Percentiles rank a stretch among this genome's conserved stretches.
These are phyloP conservation scores for Gymnobelideus leadbeateri DNA, from an alignment of 2,113 vertebrate species.

Conservation along the genomic window DNA sequence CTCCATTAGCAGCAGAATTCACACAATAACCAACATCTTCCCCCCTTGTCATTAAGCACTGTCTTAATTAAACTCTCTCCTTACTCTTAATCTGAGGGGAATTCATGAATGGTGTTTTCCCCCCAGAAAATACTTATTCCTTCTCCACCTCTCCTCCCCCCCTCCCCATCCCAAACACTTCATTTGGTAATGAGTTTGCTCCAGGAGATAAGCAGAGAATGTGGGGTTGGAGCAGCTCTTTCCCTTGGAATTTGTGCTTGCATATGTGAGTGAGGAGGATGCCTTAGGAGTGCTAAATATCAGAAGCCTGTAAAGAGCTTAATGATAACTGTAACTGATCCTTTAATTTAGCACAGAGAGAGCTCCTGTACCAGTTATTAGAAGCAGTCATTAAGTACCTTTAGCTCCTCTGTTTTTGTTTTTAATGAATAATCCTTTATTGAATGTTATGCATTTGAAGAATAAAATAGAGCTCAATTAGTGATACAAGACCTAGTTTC, in stretches of 20 bases:
- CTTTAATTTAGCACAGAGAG: constrained; percentile 25
- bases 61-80: constrained; percentile 60
- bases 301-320: background rate
- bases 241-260: background rate
- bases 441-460: constrained; percentile 24
- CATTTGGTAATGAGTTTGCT: background rate
- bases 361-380: background rate
- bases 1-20: constrained; percentile 39
- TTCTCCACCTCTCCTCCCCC: background rate
- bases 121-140: constrained; percentile 62
- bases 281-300: constrained; percentile 1
- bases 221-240: background rate
- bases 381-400: background rate
- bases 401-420: constrained; percentile 25
- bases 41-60: constrained; percentile 58
- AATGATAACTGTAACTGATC: background rate
- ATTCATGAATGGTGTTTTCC: constrained; percentile 57
- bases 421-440: constrained; percentile 22
- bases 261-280: background rate
- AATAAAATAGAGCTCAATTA: constrained; percentile 39
- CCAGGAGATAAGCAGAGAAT: background rate
- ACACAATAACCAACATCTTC: constrained; percentile 32
- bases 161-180: background rate
- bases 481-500: background rate
- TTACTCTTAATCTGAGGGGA: constrained; percentile 24